A percentile compares a stretch with the other conserved stretches of the same genome.
These are phyloP conservation scores for Brachystomella parvula DNA, from an alignment of 1,140 invertebrate genomes.

Conservation along the genomic window DNA sequence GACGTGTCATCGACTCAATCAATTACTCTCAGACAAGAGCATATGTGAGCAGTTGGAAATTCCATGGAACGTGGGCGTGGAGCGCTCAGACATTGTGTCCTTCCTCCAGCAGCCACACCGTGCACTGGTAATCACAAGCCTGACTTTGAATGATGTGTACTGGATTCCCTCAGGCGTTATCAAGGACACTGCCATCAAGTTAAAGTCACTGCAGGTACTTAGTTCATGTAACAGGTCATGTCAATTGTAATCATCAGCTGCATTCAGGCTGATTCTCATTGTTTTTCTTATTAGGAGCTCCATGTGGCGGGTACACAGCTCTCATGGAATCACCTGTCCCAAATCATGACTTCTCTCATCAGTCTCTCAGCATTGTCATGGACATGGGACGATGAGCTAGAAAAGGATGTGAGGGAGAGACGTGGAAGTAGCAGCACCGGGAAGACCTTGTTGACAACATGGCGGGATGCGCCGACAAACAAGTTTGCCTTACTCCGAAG, in stretches of 20 bases:
- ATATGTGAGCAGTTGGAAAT: slow-evolving; percentile 18
- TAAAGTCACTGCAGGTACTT: slow-evolving; percentile 25
- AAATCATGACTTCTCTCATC: slow-evolving; percentile 2
- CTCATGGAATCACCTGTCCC: slow-evolving; percentile 11
- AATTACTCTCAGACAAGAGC: slow-evolving; percentile 25
- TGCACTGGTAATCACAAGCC: slow-evolving; percentile 16
- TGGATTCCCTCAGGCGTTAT: slow-evolving; percentile 31
- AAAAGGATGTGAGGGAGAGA: slow-evolving; percentile 11
- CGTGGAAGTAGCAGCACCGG: neutral
- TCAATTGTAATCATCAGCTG: neutral
- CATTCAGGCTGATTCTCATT: neutral
- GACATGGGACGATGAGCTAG: slow-evolving; percentile 22
- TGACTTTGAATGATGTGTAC: slow-evolving; percentile 29
- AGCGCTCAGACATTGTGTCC: slow-evolving; percentile 15
- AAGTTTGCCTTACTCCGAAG: neutral
- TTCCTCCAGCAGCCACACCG: slow-evolving; percentile 22
- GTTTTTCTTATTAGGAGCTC: slow-evolving; percentile 5
- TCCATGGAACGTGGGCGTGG: slow-evolving; percentile 18
- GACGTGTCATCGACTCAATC: slow-evolving; percentile 25
- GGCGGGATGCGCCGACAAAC: neutral
- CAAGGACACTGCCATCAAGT: slow-evolving; percentile 8
- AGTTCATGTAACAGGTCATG: neutral
- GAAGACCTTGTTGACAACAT: neutral
- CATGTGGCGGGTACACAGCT: slow-evolving; percentile 12
- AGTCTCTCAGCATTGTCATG: slow-evolving; percentile 16